These are phyloP conservation scores for Eupeodes latifasciatus DNA, from an alignment of 2,888 invertebrate genomes.

Conservation along the genomic window DNA sequence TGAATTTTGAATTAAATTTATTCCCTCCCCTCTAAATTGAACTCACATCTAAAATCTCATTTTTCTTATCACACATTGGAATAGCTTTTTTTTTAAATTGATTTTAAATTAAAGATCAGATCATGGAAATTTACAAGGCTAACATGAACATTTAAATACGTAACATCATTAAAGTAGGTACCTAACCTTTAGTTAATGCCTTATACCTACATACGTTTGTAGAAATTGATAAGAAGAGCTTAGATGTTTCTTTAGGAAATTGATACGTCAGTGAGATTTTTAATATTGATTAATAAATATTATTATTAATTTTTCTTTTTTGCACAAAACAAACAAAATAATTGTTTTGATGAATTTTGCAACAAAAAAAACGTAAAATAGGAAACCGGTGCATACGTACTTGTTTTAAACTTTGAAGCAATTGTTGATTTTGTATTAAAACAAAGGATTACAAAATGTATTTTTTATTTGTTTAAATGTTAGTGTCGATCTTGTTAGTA, in stretches of 20 bases:
- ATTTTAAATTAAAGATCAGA: slow-evolving; percentile 22
- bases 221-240: neutral
- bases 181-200: neutral
- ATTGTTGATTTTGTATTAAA: too few species aligned
- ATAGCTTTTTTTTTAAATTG: neutral
- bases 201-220: neutral
- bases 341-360: neutral
- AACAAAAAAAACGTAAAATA: neutral
- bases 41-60: neutral
- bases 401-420: too few species aligned
- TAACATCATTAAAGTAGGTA: neutral
- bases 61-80: neutral
- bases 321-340: neutral
- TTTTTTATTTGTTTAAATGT: too few species aligned
- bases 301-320: neutral
- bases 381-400: too few species aligned
- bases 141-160: neutral
- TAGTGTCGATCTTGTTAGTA: too few species aligned
- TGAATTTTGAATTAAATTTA: slow-evolving; percentile 78
- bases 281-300: neutral
- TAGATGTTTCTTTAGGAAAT: neutral
- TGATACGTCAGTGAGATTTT: neutral
- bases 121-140: slow-evolving; percentile 45
- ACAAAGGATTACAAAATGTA: too few species aligned
- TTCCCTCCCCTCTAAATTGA: neutral